Evolutionary conservation across 2,888 invertebrate species (phyloP).

Genomic region (Lycophotia porphyrea): DNA sequence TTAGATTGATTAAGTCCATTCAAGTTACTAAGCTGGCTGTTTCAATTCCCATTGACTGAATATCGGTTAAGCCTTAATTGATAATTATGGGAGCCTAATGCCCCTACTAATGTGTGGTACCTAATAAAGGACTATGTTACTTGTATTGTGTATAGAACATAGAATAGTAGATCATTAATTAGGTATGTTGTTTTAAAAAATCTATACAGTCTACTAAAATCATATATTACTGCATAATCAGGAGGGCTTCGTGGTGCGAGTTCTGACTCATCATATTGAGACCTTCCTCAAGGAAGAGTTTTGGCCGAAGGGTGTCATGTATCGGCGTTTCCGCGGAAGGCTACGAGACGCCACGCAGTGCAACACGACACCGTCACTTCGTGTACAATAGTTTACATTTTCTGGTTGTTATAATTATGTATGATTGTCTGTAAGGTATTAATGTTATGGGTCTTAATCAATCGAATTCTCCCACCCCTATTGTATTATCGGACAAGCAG

Average conservation of each 20-base stretch:
- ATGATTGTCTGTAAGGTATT: too few relatives aligned
- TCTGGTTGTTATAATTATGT: too few relatives aligned
- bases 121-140: constrained; percentile 2
- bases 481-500: not conserved
- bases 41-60: constrained; percentile 35
- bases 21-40: constrained; percentile 17
- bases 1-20: constrained; percentile 36
- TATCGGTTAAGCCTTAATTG: constrained; percentile 34
- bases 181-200: not conserved
- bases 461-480: not conserved
- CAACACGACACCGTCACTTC: too few relatives aligned
- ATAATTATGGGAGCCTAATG: constrained; percentile 32
- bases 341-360: too few relatives aligned
- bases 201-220: not conserved
- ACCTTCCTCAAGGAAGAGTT: too few relatives aligned
- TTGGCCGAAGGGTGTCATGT: too few relatives aligned
- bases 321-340: too few relatives aligned
- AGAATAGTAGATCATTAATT: not conserved
- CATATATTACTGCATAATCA: not conserved
- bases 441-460: too few relatives aligned
- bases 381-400: too few relatives aligned
- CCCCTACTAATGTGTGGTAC: not conserved
- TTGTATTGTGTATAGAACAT: not conserved
- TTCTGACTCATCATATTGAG: too few relatives aligned
- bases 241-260: too few relatives aligned